These are phyloP conservation scores for Antennarius striatus DNA, from an alignment of 2,113 vertebrate species.

Conservation along the genomic window DNA sequence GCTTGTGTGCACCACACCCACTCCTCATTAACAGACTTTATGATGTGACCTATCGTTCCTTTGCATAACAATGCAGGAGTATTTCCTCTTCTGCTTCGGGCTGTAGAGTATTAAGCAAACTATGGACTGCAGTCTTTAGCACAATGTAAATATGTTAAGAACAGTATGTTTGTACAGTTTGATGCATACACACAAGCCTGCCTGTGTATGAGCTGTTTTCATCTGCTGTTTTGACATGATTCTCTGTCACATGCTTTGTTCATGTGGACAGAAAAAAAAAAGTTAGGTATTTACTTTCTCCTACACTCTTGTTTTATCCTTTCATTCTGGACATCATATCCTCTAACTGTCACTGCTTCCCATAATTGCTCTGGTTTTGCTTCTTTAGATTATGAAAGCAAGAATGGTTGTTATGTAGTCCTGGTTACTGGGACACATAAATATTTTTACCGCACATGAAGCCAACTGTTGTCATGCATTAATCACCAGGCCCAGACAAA, in stretches of 20 bases:
- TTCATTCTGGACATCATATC: not conserved
- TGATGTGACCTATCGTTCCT: no score
- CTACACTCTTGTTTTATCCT: not conserved
- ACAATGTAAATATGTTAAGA: not conserved
- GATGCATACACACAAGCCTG: no score
- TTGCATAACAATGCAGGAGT: no score
- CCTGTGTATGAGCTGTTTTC: not conserved
- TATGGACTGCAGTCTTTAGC: no score
- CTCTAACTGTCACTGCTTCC: not conserved
- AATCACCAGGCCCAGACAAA: not conserved
- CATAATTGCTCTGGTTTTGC: not conserved
- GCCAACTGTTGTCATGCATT: not conserved
- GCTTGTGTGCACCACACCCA: slow-evolving; percentile 38
- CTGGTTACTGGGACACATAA: no score
- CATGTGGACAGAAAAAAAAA: no score
- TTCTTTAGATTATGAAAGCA: no score
- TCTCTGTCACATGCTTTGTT: no score
- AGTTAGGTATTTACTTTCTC: slow-evolving; percentile 10
- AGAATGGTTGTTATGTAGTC: not conserved
- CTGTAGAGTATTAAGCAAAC: no score
- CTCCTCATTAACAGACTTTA: no score
- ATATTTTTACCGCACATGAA: not conserved
- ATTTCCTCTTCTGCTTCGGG: no score
- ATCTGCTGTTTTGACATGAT: slow-evolving; percentile 3
- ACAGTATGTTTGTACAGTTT: not conserved